phyloP scores from a whole-genome alignment of 2,113 vertebrate genomes.

The Procavia capensis region DNA sequence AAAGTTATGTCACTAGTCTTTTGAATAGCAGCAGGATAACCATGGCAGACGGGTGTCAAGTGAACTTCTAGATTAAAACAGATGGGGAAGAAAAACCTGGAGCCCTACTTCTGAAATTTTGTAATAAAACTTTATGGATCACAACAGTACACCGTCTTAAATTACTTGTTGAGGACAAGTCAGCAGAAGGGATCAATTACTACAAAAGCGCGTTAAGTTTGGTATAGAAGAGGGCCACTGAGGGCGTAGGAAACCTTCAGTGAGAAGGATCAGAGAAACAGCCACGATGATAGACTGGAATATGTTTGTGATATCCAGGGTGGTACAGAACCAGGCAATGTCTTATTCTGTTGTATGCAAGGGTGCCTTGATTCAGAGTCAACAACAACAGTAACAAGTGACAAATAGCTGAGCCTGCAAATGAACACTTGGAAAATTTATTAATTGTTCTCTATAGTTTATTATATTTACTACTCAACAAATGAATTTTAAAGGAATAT shows the following conservation, averaged over 20 bases:
- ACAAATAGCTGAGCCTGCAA: not conserved
- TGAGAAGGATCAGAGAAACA: not conserved
- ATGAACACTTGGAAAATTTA: not conserved
- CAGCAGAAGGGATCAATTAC: not conserved
- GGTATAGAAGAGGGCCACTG: not conserved
- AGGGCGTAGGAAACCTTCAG: not conserved
- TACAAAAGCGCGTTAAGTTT: not conserved
- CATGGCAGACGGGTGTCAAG: not conserved
- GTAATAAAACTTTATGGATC: not conserved
- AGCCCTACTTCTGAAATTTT: not conserved
- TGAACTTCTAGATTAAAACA: not conserved
- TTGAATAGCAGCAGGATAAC: not conserved
- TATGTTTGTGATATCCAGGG: not conserved
- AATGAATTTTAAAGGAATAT: conserved; percentile 38
- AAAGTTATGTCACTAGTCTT: not conserved
- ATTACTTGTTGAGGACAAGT: not conserved
- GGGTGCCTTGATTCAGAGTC: not conserved
- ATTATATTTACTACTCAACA: not conserved
- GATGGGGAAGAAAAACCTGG: not conserved
- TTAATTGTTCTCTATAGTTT: conserved; percentile 9
- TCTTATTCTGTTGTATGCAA: not conserved
- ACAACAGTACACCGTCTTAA: not conserved
- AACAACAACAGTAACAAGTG: not conserved
- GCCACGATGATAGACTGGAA: not conserved
- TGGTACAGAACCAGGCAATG: not conserved